phyloP scores from a whole-genome alignment of 1,140 invertebrate species.

The Brachionus manjavacas region DNA sequence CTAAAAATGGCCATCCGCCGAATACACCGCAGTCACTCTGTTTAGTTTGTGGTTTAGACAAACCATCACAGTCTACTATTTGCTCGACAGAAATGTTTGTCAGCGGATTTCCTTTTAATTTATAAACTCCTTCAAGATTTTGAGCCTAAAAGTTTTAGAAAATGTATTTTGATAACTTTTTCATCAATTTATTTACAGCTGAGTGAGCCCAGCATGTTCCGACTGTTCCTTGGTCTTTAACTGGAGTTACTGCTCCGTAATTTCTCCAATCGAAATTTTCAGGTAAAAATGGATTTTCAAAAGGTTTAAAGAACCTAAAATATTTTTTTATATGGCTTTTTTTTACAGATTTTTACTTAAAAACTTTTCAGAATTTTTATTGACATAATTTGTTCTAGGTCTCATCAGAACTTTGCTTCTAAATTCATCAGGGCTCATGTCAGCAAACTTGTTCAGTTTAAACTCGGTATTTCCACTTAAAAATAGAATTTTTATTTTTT shows the following conservation, averaged over 20 bases:
- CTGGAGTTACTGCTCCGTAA: constrained; percentile 55
- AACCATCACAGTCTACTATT: constrained; percentile 52
- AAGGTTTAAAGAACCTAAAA: background rate
- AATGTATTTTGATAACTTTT: background rate
- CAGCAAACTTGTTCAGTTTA: constrained; percentile 49
- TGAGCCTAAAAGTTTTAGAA: constrained; percentile 37
- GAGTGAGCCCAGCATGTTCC: constrained; percentile 53
- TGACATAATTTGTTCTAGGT: background rate
- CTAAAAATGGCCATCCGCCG: constrained; percentile 53
- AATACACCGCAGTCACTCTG: constrained; percentile 52
- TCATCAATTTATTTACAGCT: constrained; percentile 44
- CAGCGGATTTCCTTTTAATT: constrained; percentile 47
- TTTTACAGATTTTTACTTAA: background rate
- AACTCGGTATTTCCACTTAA: constrained; percentile 42
- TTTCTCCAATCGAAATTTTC: constrained; percentile 49
- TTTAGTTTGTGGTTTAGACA: constrained; percentile 43
- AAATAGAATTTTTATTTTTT: background rate
- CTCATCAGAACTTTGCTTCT: constrained; percentile 47
- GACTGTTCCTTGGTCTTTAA: constrained; percentile 57
- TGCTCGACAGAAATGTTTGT: constrained; percentile 53
- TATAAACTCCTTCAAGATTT: constrained; percentile 52
- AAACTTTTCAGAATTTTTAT: background rate
- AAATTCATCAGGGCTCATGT: constrained; percentile 48
- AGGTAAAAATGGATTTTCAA: background rate
- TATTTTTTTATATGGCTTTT: background rate